Conservation (phyloP, 2,888 invertebrate genomes). For the Lagria hirta region DNA sequence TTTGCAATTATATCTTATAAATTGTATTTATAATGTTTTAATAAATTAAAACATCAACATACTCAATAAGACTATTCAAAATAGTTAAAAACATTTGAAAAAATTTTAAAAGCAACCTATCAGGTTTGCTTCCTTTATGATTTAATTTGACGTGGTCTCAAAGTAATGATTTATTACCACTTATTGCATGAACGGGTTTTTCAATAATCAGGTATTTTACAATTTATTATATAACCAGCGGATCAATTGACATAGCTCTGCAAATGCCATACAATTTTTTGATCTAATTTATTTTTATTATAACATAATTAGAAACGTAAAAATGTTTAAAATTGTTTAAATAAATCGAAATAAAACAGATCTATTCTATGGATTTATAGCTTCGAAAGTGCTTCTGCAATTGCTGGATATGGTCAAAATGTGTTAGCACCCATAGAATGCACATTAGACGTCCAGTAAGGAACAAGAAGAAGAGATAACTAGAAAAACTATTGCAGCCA, state of each 20-base stretch:
- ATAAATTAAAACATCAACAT: too few relatives aligned
- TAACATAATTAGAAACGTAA: conserved; percentile 23
- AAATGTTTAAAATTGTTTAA: conserved; percentile 8
- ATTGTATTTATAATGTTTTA: too few relatives aligned
- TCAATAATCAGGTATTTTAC: conserved; percentile 25
- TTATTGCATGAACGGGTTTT: conserved; percentile 28
- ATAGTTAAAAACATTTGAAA: too few relatives aligned
- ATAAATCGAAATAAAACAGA: conserved; percentile 6
- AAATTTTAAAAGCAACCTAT: too few relatives aligned
- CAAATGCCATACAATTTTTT: conserved; percentile 19
- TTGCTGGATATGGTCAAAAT: conserved; percentile 36
- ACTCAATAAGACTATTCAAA: too few relatives aligned
- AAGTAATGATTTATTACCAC: conserved; percentile 27
- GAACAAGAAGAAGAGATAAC: conserved; percentile 31
- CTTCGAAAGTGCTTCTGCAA: conserved; percentile 15
- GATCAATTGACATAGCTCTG: conserved; percentile 9
- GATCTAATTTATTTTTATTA: conserved; percentile 8
- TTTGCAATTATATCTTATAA: too few relatives aligned
- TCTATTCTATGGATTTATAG: conserved; percentile 11
- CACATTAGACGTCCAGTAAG: conserved; percentile 38
- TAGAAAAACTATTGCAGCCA: conserved; percentile 42
- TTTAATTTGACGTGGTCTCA: conserved; percentile 30
- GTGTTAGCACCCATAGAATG: conserved; percentile 36
- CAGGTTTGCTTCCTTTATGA: conserved; percentile 27
- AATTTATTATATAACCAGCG: conserved; percentile 19